Base-by-base conservation (phyloP, 2,113 vertebrate genomes). In the Cricetomys ansorgei region DNA sequence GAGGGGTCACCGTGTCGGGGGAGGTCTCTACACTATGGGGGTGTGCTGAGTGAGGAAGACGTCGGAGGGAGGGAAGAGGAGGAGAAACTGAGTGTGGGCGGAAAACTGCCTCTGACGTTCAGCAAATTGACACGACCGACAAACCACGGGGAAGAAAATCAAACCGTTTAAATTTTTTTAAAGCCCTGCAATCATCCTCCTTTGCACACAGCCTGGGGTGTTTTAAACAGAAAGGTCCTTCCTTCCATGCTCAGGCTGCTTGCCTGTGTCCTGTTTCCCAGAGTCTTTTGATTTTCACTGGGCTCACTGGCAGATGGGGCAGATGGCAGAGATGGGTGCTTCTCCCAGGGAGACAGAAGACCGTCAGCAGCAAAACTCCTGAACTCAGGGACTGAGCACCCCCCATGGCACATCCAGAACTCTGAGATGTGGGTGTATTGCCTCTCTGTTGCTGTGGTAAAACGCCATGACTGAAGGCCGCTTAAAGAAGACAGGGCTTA, bases 41-140 rank as follows among this genome's bases (percentile, higher is more conserved):
- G 77, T 27, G 1, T 25, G n/a, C 55, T 29, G 45, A 94, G 13
- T 6, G 50, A 57, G 19, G 87, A n/a, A 11, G 8, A 29, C 37
- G 50, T 4, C 7, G 45, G 40, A 34, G 7, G 23, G 31, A 40
- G 43, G 12, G 2, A n/a, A 27, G 17, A 62, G 50, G 17, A 91
- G 25, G 5, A 12, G 23, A 48, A 48, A 13, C 12, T 11, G 64
- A 45, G 11, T 23, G 3, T 1, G 2, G 11, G 0, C 3, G 3
- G 57, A 43, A 64, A 15, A n/a, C 29, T 62, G 7, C 17, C 19
- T 34, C 70, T 5, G 57, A 29, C 9, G n/a, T 64, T 70, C 7
- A 64, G 77, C 31, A 59, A 21, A 25, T 77, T 45, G 23, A 37
- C 7, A 19, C 2, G 29, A 19, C 43, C 57, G 21, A n/a, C n/a